Percentiles rank a stretch among this genome's conserved stretches.
Conservation (phyloP, 2,113 vertebrate species). For the Penelope pileata region DNA sequence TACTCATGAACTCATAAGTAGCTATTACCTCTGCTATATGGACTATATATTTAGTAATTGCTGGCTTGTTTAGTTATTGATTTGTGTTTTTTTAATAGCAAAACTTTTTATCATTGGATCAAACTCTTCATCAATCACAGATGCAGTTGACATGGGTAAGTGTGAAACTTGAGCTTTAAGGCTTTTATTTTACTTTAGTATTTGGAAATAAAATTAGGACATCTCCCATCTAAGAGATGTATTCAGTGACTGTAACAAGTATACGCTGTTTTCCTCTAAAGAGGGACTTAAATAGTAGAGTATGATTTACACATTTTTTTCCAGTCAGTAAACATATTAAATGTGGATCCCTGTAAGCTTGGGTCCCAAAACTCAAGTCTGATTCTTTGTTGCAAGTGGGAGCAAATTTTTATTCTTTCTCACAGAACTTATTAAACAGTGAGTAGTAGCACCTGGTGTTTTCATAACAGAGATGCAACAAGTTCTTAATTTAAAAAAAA, state of each 20-base stretch:
- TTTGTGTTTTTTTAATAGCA: conserved; percentile 77
- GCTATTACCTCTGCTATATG: background rate
- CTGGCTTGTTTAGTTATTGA: conserved; percentile 14
- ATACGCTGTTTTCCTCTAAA: background rate
- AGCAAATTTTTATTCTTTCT: background rate
- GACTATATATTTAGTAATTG: background rate
- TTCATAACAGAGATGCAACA: background rate
- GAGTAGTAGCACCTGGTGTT: background rate
- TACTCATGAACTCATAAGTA: background rate
- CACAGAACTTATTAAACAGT: background rate
- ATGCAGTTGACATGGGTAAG: conserved; percentile 92
- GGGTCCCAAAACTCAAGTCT: background rate
- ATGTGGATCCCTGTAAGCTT: background rate
- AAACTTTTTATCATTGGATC: conserved; percentile 92
- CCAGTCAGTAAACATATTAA: background rate
- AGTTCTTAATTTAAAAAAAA: background rate
- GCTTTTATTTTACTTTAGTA: background rate
- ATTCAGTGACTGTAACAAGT: background rate
- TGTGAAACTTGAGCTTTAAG: background rate
- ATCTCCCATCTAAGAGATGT: background rate
- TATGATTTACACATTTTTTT: background rate
- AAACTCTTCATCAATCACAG: conserved; percentile 84
- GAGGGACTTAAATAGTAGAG: background rate
- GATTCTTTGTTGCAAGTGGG: background rate
- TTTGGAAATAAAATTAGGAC: background rate